phyloP scores from a whole-genome alignment of 2,797 vertebrate species.

The Myotis myotis region DNA sequence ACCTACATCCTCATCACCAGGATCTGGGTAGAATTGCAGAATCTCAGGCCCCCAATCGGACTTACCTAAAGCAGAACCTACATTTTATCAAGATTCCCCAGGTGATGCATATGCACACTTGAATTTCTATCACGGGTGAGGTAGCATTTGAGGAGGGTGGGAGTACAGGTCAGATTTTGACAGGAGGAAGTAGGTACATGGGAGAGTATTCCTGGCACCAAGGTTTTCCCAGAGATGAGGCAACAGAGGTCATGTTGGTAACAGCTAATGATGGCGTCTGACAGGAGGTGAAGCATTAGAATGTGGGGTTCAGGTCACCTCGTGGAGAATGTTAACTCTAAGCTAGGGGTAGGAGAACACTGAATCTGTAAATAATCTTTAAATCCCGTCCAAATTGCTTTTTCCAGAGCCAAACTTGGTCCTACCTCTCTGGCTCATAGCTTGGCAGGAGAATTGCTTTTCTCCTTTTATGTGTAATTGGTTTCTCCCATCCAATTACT shows the following conservation, averaged over 20 bases:
- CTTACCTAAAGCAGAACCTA: background rate
- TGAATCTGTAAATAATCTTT: slow-evolving; percentile 1
- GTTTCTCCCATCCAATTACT: background rate
- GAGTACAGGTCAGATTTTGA: background rate
- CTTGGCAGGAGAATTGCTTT: background rate
- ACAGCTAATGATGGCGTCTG: too few species aligned
- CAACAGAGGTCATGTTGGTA: background rate
- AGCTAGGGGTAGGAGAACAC: background rate
- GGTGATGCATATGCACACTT: background rate
- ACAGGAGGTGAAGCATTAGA: background rate
- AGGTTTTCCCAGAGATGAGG: background rate
- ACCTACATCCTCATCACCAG: too few species aligned
- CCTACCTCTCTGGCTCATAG: background rate
- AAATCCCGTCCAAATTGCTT: background rate
- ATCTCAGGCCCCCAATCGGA: background rate
- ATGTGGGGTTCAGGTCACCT: background rate
- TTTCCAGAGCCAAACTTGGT: background rate
- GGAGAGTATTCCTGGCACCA: background rate
- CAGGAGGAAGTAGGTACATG: background rate
- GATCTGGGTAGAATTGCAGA: background rate
- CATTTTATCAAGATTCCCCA: background rate
- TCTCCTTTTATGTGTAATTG: background rate
- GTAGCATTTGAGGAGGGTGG: background rate
- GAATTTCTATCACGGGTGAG: background rate
- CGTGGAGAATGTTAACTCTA: background rate